phyloP scores from a whole-genome alignment of 2,888 invertebrate genomes.

The Papilio gigon region DNA sequence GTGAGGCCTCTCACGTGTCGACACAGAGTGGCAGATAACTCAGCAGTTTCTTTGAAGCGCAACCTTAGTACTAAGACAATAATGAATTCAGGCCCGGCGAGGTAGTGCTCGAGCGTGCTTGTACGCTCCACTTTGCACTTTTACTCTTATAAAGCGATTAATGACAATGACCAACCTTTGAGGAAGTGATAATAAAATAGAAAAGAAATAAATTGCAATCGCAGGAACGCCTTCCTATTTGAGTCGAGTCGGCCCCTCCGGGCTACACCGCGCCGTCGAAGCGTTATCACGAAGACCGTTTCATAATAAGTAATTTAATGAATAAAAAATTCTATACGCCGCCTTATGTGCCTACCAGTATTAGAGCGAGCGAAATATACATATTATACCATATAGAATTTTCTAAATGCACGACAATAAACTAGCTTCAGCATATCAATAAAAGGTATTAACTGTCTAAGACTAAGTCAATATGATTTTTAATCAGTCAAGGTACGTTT shows the following conservation, averaged over 20 bases:
- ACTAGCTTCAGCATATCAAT: not conserved
- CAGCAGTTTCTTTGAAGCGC: constrained; percentile 79
- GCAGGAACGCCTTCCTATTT: constrained; percentile 51
- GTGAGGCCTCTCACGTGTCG: constrained; percentile 61
- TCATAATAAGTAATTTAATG: constrained; percentile 35
- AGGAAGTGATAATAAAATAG: constrained; percentile 64
- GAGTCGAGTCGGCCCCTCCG: constrained; percentile 38
- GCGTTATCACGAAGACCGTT: constrained; percentile 31
- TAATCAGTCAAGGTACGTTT: constrained; percentile 1
- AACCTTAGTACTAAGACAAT: constrained; percentile 72
- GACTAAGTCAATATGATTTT: not conserved
- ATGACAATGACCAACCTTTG: constrained; percentile 70
- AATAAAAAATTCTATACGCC: constrained; percentile 24
- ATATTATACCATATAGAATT: too few species aligned
- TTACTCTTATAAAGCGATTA: constrained; percentile 77
- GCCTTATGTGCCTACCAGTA: not conserved
- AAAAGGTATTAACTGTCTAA: not conserved
- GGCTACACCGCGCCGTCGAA: constrained; percentile 41
- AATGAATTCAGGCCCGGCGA: constrained; percentile 74
- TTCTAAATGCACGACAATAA: not conserved
- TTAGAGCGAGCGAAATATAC: not conserved
- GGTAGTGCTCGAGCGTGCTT: constrained; percentile 63
- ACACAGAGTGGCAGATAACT: constrained; percentile 59
- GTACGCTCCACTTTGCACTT: constrained; percentile 75
- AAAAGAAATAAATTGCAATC: constrained; percentile 68